A percentile compares a stretch with the other conserved stretches of the same genome.
Conservation (phyloP, 1,140 invertebrate genomes). For the Pissodes strobi region DNA sequence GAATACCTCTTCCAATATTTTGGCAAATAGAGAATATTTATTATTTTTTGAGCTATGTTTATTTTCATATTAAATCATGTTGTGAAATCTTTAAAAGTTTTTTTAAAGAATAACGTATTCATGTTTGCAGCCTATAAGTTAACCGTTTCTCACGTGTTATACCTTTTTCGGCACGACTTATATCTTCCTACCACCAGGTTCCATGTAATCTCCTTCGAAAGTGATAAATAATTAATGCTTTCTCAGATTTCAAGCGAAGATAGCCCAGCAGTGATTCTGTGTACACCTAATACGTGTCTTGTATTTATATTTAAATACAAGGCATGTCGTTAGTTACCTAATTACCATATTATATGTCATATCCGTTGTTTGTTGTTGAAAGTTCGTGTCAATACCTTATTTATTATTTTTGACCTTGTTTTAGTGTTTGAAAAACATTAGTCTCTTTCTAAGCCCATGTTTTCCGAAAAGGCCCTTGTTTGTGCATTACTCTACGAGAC, state of each 20-base stretch:
- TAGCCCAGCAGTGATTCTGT: conserved; percentile 23
- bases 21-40: too few species aligned
- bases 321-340: conserved; percentile 22
- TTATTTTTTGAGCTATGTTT: too few species aligned
- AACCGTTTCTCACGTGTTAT: too few species aligned
- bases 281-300: conserved; percentile 27
- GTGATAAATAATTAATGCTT: conserved; percentile 27
- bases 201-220: not conserved
- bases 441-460: conserved; percentile 14
- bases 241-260: conserved; percentile 22
- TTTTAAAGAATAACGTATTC: too few species aligned
- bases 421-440: conserved; percentile 10
- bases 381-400: conserved; percentile 29
- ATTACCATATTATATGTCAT: conserved; percentile 31
- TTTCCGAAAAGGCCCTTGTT: conserved; percentile 4
- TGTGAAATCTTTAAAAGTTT: too few species aligned
- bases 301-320: conserved; percentile 29
- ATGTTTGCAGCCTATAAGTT: too few species aligned
- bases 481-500: too few species aligned
- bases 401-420: conserved; percentile 25
- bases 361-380: conserved; percentile 25
- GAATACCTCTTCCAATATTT: too few species aligned
- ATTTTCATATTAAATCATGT: too few species aligned
- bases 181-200: too few species aligned
- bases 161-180: too few species aligned